These are phyloP conservation scores for Anolis sagrei DNA, from an alignment of 2,113 vertebrate genomes.

Conservation along the genomic window DNA sequence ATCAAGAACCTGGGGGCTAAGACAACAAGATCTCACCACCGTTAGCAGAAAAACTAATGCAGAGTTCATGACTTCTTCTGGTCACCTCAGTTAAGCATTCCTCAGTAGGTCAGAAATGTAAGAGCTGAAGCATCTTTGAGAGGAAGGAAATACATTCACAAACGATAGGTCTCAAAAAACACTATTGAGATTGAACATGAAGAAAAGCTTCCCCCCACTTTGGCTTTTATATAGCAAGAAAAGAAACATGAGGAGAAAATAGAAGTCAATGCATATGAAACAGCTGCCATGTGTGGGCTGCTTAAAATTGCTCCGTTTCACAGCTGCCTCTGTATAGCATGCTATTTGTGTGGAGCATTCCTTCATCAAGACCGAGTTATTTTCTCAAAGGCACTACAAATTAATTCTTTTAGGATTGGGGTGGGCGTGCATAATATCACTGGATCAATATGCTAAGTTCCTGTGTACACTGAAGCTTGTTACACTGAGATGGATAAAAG, in stretches of 20 bases:
- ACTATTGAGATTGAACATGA: not conserved
- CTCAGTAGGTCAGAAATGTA: not conserved
- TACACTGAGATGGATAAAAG: not conserved
- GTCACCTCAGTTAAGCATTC: not conserved
- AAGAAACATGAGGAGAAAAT: not conserved
- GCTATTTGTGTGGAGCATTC: not conserved
- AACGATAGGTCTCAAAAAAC: not conserved
- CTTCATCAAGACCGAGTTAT: not conserved
- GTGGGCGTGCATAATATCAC: not conserved
- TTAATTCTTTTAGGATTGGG: not conserved
- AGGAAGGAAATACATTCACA: conserved; percentile 17
- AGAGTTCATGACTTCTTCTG: not conserved
- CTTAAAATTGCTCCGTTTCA: not conserved
- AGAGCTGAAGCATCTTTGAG: not conserved
- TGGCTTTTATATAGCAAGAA: not conserved
- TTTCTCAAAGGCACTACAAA: not conserved
- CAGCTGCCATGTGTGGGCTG: not conserved
- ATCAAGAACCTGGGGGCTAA: conserved; percentile 7
- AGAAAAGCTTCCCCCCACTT: not conserved
- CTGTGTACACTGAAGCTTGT: not conserved
- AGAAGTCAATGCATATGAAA: not conserved
- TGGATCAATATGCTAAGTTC: not conserved
- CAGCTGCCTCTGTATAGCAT: not conserved
- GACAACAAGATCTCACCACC: not conserved
- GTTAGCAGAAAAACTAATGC: not conserved